Evolutionary conservation across 2,113 vertebrate genomes (phyloP).

Genomic region (Mormyrus lacerda): DNA sequence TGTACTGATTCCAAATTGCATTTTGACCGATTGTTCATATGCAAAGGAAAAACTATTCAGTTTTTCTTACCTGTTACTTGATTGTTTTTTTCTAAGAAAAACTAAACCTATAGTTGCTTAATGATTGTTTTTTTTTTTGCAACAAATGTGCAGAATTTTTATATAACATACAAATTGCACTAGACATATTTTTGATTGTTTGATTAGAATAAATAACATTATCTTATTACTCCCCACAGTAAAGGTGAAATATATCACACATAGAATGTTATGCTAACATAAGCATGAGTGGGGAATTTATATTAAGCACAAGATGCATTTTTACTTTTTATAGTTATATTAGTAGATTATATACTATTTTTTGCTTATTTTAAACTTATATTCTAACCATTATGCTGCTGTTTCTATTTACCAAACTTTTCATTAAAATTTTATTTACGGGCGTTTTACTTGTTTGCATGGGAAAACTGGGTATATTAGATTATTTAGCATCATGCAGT

Average conservation of each 20-base stretch:
- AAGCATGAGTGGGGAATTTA: conserved; percentile 46
- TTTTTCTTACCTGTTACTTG: conserved; percentile 53
- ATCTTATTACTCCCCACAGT: conserved; percentile 29
- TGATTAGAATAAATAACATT: conserved; percentile 29
- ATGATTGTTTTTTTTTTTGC: conserved; percentile 27
- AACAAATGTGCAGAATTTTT: conserved; percentile 49
- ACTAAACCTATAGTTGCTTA: conserved; percentile 5
- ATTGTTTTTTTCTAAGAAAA: conserved; percentile 23
- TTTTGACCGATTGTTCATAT: conserved; percentile 94
- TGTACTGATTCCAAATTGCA: conserved; percentile 98
- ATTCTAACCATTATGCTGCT: conserved; percentile 81
- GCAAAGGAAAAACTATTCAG: conserved; percentile 59
- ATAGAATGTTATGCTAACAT: conserved; percentile 48
- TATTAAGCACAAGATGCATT: conserved; percentile 45
- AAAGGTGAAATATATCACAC: background rate
- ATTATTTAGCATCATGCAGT: conserved; percentile 58
- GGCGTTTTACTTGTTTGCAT: conserved; percentile 69
- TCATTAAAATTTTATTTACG: conserved; percentile 72
- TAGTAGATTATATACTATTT: conserved; percentile 50
- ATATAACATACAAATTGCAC: conserved; percentile 32
- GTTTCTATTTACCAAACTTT: conserved; percentile 69
- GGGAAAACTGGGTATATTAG: conserved; percentile 48
- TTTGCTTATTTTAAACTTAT: conserved; percentile 53
- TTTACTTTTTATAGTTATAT: conserved; percentile 25
- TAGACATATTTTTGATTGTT: conserved; percentile 22